Base-by-base conservation (phyloP, 2,113 vertebrate species). In the Meriones unguiculatus region DNA sequence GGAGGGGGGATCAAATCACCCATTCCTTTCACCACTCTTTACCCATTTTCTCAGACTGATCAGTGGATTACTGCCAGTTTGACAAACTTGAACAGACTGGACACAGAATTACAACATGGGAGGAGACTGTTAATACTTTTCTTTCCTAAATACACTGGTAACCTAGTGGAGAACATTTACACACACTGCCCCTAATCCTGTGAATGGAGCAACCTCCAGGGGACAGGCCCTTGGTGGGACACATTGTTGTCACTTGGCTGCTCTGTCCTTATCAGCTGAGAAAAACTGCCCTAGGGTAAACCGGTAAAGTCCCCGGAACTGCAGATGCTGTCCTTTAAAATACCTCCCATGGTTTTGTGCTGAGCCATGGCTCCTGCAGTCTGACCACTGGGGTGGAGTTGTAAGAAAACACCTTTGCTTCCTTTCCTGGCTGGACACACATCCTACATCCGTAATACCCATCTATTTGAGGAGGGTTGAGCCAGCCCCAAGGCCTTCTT, bases 361-460 rank as follows among this genome's bases (percentile, higher is more conserved):
- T 73, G 35, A 20, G 3, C 38, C 38, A 2, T 17, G n/a, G 70
- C 25, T 70, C 59, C 80, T 95, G 91, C 93, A 70, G 57, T 69
- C 46, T 38, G 13, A 28, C 86, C 24, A 17, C 52, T 30, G 7
- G 25, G 85, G 85, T n/a, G 73, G 70, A 95, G 88, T 91, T 32
- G 73, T 72, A 86, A 81, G 90, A 96, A 96, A 76, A 73, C 52
- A 92, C 62, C 54, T 91, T 96, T 89, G 52, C 96, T 94, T 93
- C 94, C 87, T 94, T 57, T 90, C 86, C 82, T 96, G 91, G 88
- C 85, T 93, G 7, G 1, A 75, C 91, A 65, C 12, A 4, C 64
- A 15, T 2, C 88, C 95, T 81, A 92, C 46, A 46, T 46, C 46
- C 5, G 2, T 93, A 92, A 95, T 90, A 41, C 72, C 17, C 72